A percentile compares a stretch with the other conserved stretches of the same genome.
These are phyloP conservation scores for Gnathonemus longibarbis DNA, from an alignment of 2,113 vertebrate species.

Conservation along the genomic window DNA sequence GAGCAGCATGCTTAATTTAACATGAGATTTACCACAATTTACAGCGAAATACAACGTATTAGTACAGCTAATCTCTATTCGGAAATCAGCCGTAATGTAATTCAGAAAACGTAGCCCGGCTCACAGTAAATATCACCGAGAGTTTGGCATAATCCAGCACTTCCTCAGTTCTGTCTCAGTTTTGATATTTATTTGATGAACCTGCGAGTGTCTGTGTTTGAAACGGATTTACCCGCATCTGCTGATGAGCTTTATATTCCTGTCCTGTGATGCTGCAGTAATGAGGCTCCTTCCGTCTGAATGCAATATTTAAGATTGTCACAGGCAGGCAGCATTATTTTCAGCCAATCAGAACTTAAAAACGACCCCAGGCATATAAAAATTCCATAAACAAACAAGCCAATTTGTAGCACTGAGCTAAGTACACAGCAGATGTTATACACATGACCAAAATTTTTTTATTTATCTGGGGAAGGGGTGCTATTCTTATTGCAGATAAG, in stretches of 20 bases:
- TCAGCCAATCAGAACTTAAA: conserved; percentile 60
- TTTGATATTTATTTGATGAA: conserved; percentile 64
- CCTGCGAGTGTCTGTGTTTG: conserved; percentile 57
- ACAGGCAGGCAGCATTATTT: conserved; percentile 59
- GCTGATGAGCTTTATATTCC: conserved; percentile 48
- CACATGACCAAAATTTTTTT: background rate
- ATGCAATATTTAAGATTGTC: conserved; percentile 66
- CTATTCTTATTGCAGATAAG: background rate
- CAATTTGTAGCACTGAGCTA: conserved; percentile 39
- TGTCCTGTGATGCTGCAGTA: conserved; percentile 49
- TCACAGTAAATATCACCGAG: conserved; percentile 34
- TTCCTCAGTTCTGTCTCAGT: conserved; percentile 56
- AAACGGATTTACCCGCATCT: conserved; percentile 54
- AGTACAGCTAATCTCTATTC: background rate
- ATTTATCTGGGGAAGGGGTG: background rate
- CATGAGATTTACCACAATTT: background rate
- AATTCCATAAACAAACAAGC: conserved; percentile 52
- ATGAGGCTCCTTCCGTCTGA: conserved; percentile 62
- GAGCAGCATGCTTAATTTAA: background rate
- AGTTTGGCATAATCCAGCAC: conserved; percentile 18
- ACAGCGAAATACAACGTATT: background rate
- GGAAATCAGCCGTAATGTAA: background rate
- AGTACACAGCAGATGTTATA: background rate
- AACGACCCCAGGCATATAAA: conserved; percentile 48
- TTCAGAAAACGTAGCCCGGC: background rate